Percentiles rank a stretch among this genome's conserved stretches.
Evolutionary conservation across 2,888 invertebrate genomes (phyloP).

Genomic region (Sarcophaga carnaria): DNA sequence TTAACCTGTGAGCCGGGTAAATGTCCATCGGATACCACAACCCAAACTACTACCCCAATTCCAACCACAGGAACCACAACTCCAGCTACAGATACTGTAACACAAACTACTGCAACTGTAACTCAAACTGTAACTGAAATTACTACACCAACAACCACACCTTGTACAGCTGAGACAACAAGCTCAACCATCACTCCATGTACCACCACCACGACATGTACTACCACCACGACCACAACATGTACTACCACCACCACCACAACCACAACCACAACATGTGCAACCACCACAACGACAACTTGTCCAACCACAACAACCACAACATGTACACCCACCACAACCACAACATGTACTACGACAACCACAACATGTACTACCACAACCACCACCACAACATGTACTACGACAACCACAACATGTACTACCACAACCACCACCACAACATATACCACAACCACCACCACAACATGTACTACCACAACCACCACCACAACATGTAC

Average conservation of each 20-base stretch:
- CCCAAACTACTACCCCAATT: neutral
- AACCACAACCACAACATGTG: neutral
- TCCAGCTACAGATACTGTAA: neutral
- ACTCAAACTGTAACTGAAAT: constrained; percentile 25
- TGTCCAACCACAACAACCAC: neutral
- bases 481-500: neutral
- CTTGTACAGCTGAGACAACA: neutral
- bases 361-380: neutral
- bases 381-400: neutral
- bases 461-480: neutral
- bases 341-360: constrained; percentile 10
- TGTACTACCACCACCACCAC: neutral
- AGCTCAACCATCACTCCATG: neutral
- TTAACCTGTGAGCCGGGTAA: constrained; percentile 71
- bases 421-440: constrained; percentile 16
- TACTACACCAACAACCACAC: neutral
- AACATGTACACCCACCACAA: neutral
- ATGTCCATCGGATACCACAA: constrained; percentile 69
- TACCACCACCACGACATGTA: constrained; percentile 10
- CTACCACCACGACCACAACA: neutral
- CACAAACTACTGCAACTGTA: constrained; percentile 10
- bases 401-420: neutral
- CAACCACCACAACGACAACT: neutral
- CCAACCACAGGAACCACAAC: neutral
- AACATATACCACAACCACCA: neutral